Evolutionary conservation across 1,140 invertebrate genomes (phyloP).

Genomic region (Ericerus pela): DNA sequence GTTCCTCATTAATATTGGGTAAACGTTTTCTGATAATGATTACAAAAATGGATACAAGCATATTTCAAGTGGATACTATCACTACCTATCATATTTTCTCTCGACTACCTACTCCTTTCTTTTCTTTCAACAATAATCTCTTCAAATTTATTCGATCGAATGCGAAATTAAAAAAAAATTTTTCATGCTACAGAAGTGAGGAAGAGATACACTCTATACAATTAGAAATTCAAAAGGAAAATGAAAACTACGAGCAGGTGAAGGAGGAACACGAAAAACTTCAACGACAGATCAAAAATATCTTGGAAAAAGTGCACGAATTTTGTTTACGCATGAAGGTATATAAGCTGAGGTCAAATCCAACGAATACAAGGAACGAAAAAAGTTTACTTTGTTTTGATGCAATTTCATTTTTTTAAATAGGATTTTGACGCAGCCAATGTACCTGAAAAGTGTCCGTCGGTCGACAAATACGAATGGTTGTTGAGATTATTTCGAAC

Average conservation of each 20-base stretch:
- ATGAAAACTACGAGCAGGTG: constrained; percentile 30
- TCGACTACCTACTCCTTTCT: neutral
- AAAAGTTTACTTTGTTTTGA: constrained; percentile 7
- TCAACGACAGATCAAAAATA: constrained; percentile 15
- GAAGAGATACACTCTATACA: constrained; percentile 47
- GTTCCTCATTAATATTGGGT: too few species aligned
- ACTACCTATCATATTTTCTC: neutral
- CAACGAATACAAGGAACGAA: neutral
- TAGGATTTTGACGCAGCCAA: constrained; percentile 29
- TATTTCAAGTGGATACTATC: too few species aligned
- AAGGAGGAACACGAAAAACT: constrained; percentile 27
- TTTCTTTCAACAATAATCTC: neutral
- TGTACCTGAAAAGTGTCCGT: constrained; percentile 18
- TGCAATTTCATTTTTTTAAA: constrained; percentile 15
- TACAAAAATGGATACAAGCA: too few species aligned
- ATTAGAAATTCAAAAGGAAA: constrained; percentile 37
- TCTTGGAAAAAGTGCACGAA: constrained; percentile 15
- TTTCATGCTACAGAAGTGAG: constrained; percentile 39
- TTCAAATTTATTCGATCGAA: neutral
- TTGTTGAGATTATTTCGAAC: constrained; percentile 18
- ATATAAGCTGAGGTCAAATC: constrained; percentile 1
- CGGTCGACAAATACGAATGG: constrained; percentile 19
- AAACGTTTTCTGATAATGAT: too few species aligned
- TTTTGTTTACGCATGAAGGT: constrained; percentile 2
- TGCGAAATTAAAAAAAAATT: neutral